Percentiles rank a stretch among this genome's conserved stretches.
phyloP scores from a whole-genome alignment of 2,888 invertebrate genomes.

The Oxyteleia sp. region DNA sequence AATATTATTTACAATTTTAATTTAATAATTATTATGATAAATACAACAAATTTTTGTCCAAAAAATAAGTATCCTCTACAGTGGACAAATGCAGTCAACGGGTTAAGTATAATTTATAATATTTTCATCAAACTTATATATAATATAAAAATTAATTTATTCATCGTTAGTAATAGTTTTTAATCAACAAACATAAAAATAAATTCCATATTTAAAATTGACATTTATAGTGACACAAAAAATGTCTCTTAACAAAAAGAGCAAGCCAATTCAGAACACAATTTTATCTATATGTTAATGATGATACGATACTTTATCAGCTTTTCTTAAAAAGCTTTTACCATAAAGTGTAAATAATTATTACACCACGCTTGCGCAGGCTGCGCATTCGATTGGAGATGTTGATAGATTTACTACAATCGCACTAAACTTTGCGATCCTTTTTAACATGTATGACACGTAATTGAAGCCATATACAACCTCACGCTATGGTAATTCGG shows the following conservation, averaged over 20 bases:
- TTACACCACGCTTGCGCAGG: constrained; percentile 9
- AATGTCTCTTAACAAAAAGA: neutral
- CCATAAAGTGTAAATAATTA: constrained; percentile 41
- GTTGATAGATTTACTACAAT: constrained; percentile 67
- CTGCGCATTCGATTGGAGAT: constrained; percentile 28
- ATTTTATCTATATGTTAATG: constrained; percentile 26
- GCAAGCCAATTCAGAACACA: constrained; percentile 1
- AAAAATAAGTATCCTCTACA: no score
- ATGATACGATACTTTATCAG: neutral
- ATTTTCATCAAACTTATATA: no score
- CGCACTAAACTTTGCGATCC: constrained; percentile 50
- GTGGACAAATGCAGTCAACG: no score
- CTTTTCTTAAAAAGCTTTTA: constrained; percentile 5
- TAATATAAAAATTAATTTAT: no score
- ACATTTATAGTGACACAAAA: no score
- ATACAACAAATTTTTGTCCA: no score
- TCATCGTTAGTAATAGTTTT: no score
- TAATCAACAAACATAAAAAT: no score
- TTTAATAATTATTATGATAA: no score
- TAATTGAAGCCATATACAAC: constrained; percentile 68
- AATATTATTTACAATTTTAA: no score
- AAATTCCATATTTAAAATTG: no score
- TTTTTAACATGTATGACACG: constrained; percentile 64
- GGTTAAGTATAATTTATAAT: no score
- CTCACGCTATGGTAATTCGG: constrained; percentile 63